Percentiles rank a stretch among this genome's conserved stretches.
These are phyloP conservation scores for Zeugodacus cucurbitae DNA, from an alignment of 1,140 invertebrate genomes.

Conservation along the genomic window DNA sequence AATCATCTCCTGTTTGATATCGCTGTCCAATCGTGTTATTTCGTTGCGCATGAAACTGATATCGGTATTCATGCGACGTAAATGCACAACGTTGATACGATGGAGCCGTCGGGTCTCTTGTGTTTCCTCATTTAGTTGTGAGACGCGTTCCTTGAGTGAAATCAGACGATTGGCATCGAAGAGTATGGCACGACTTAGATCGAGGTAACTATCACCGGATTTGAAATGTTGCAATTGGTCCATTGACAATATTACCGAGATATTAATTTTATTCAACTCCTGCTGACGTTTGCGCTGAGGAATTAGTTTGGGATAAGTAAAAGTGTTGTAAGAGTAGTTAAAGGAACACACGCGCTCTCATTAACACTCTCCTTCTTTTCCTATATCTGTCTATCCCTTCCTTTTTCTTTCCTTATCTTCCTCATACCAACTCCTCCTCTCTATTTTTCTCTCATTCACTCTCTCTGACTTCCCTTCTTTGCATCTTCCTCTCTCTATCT, in stretches of 20 bases:
- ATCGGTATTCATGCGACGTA: slow-evolving; percentile 70
- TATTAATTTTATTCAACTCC: slow-evolving; percentile 75
- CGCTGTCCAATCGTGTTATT: slow-evolving; percentile 67
- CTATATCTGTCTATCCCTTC: no score
- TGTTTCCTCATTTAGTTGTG: slow-evolving; percentile 74
- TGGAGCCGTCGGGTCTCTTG: slow-evolving; percentile 71
- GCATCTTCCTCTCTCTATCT: no score
- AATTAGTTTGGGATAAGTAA: background rate
- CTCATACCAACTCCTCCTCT: no score
- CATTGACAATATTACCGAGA: slow-evolving; percentile 73
- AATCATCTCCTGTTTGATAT: slow-evolving; percentile 69
- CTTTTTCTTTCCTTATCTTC: no score
- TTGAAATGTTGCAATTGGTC: slow-evolving; percentile 75
- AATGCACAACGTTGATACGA: slow-evolving; percentile 68
- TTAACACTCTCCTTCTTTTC: no score
- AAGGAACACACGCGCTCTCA: no score
- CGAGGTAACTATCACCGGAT: slow-evolving; percentile 66
- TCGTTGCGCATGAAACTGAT: slow-evolving; percentile 69
- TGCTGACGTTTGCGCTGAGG: slow-evolving; percentile 75
- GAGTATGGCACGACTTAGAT: slow-evolving; percentile 72
- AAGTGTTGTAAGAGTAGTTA: no score
- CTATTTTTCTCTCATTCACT: no score
- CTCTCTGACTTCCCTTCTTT: no score
- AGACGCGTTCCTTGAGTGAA: slow-evolving; percentile 72
- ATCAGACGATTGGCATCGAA: slow-evolving; percentile 72